Evolutionary conservation across 2,113 vertebrate genomes (phyloP).

Genomic region (Dryoscopus gambensis): DNA sequence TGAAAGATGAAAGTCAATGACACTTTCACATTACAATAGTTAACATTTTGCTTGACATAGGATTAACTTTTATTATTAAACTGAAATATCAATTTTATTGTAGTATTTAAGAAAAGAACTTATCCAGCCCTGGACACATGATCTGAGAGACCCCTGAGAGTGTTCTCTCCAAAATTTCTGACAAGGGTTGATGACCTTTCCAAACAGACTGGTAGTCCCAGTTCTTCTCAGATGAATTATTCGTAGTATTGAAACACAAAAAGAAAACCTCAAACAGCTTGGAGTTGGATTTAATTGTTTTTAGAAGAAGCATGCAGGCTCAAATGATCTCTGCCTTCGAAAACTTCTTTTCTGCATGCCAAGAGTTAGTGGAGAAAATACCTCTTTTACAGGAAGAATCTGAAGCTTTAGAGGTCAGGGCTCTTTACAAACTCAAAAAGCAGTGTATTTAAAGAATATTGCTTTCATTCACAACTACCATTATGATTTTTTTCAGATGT

Average conservation of each 20-base stretch:
- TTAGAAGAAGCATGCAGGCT: not conserved
- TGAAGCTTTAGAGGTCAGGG: not conserved
- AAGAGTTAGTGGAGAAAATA: not conserved
- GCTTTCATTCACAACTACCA: not conserved
- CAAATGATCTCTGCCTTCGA: not conserved
- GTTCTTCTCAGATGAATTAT: not conserved
- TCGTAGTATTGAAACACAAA: not conserved
- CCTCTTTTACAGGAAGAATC: not conserved
- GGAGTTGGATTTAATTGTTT: not conserved
- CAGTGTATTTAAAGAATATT: not conserved
- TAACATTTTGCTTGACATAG: not conserved
- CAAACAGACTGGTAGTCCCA: not conserved
- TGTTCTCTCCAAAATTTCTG: not conserved
- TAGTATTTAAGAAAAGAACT: not conserved
- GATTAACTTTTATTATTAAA: not conserved
- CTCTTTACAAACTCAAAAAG: not conserved
- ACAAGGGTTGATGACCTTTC: not conserved
- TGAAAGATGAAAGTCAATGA: not conserved
- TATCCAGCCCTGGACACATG: not conserved
- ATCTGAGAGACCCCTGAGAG: not conserved
- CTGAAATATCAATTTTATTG: not conserved
- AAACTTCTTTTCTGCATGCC: not conserved
- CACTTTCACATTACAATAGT: not conserved
- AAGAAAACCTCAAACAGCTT: not conserved
- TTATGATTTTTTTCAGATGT: not conserved